Evolutionary conservation across 1,140 invertebrate genomes (phyloP).

Genomic region (Tribolium castaneum): DNA sequence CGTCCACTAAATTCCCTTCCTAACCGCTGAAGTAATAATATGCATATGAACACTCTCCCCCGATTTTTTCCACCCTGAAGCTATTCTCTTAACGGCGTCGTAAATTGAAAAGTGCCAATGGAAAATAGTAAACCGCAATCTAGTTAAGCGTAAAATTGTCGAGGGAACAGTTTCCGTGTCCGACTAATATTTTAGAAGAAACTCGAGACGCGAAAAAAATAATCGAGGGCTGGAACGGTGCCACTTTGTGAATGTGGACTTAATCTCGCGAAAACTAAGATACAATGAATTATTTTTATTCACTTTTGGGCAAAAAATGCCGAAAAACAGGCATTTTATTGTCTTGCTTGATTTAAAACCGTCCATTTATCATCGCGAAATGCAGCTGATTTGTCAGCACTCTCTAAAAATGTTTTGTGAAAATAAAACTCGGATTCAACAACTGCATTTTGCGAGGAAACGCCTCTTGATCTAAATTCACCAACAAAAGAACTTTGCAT

Average conservation of each 20-base stretch:
- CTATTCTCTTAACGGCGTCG: conserved; percentile 1
- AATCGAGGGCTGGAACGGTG: not conserved
- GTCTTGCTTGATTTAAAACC: not conserved
- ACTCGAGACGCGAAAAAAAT: not conserved
- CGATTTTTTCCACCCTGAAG: not conserved
- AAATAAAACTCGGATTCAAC: not conserved
- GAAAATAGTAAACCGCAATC: conserved; percentile 12
- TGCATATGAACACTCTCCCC: not conserved
- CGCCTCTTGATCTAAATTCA: not conserved
- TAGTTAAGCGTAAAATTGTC: conserved; percentile 23
- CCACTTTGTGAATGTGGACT: not conserved
- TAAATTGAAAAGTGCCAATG: conserved; percentile 17
- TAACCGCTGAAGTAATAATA: conserved; percentile 10
- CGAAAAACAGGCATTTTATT: too few species aligned
- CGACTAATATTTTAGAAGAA: conserved; percentile 28
- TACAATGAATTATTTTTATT: not conserved
- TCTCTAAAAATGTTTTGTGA: not conserved
- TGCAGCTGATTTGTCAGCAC: not conserved
- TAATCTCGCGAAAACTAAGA: not conserved
- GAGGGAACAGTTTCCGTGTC: not conserved
- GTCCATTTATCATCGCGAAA: not conserved
- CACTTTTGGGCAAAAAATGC: too few species aligned
- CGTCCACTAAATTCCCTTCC: not conserved
- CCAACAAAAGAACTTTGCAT: not conserved
- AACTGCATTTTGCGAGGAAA: not conserved